phyloP scores from a whole-genome alignment of 2,113 vertebrate genomes.

The Ptychochromis oligacanthus region DNA sequence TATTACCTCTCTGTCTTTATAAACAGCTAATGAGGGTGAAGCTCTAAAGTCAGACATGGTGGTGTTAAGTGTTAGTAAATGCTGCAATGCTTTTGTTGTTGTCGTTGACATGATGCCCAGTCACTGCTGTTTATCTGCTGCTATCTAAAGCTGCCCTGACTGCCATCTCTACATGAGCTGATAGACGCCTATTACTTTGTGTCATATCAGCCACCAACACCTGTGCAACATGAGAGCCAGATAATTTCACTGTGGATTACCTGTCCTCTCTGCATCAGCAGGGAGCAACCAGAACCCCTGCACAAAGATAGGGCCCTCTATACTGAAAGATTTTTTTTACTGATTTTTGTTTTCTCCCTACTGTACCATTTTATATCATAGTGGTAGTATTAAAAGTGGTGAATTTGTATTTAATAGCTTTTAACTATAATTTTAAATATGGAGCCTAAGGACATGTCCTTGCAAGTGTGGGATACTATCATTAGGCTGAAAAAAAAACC shows the following conservation, averaged over 20 bases:
- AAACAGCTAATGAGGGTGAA: too few relatives aligned
- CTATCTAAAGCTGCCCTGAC: constrained; percentile 35
- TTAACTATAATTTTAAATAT: too few relatives aligned
- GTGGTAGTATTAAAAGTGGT: too few relatives aligned
- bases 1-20: too few relatives aligned
- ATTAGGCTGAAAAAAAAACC: too few relatives aligned
- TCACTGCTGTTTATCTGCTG: constrained; percentile 40
- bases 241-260: constrained; percentile 61
- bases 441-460: too few relatives aligned
- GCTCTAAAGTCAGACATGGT: background rate
- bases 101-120: constrained; percentile 1
- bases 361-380: too few relatives aligned
- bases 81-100: constrained; percentile 12
- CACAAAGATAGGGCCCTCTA: too few relatives aligned
- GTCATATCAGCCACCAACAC: constrained; percentile 66
- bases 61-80: background rate
- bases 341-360: too few relatives aligned
- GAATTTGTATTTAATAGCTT: too few relatives aligned
- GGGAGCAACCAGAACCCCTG: background rate
- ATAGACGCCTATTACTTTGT: constrained; percentile 40
- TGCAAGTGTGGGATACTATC: too few relatives aligned
- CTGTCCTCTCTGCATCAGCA: constrained; percentile 48
- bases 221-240: constrained; percentile 63
- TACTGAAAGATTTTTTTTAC: too few relatives aligned
- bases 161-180: constrained; percentile 27